phyloP scores from a whole-genome alignment of 2,888 invertebrate species.

The Atherix ibis region DNA sequence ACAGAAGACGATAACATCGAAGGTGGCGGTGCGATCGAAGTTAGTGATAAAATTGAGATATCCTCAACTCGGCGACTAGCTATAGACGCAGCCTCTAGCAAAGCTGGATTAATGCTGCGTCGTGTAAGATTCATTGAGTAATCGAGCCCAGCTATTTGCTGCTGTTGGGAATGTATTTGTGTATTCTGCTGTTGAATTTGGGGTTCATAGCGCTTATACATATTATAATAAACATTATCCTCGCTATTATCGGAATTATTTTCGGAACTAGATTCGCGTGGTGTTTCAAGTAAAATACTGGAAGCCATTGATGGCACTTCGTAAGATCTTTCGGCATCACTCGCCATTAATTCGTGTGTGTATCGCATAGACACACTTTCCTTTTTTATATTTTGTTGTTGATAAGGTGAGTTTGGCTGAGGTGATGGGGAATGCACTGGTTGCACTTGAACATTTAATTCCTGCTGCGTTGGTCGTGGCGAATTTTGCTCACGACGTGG shows the following conservation, averaged over 20 bases:
- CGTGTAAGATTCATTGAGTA: slow-evolving; percentile 9
- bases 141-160: slow-evolving; percentile 10
- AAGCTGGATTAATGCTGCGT: slow-evolving; percentile 29
- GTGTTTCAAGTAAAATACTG: slow-evolving; percentile 9
- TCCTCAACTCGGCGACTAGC: slow-evolving; percentile 22
- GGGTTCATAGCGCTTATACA: no score
- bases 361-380: not conserved
- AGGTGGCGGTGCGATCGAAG: slow-evolving; percentile 10
- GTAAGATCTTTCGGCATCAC: no score
- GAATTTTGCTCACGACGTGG: not conserved
- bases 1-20: slow-evolving; percentile 8
- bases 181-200: no score
- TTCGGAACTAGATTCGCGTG: slow-evolving; percentile 14
- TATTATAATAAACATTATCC: slow-evolving; percentile 4
- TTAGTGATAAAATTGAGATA: no score
- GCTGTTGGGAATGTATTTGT: slow-evolving; percentile 10
- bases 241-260: slow-evolving; percentile 13
- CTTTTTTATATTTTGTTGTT: not conserved
- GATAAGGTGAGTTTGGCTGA: not conserved
- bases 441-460: slow-evolving; percentile 13
- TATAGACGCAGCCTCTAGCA: slow-evolving; percentile 29
- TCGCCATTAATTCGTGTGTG: no score
- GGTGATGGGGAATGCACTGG: slow-evolving; percentile 14
- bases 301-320: slow-evolving; percentile 14
- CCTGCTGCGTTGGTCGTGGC: slow-evolving; percentile 4